These are phyloP conservation scores for Monomorium pharaonis DNA, from an alignment of 1,140 invertebrate genomes.

Conservation along the genomic window DNA sequence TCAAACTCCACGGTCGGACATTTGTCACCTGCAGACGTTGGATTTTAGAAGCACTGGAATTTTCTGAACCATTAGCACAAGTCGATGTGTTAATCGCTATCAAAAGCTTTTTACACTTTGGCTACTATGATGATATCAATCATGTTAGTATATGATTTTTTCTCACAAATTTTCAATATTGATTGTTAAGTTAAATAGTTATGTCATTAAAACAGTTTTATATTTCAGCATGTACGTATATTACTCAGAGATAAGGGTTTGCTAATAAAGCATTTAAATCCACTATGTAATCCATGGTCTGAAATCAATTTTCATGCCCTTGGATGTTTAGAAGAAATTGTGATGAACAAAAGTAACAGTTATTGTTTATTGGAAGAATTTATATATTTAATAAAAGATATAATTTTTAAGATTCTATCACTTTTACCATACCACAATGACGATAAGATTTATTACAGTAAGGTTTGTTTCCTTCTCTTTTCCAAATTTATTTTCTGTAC, in stretches of 20 bases:
- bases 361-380: constrained; percentile 67
- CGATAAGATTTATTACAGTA: constrained; percentile 75
- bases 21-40: constrained; percentile 79
- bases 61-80: constrained; percentile 61
- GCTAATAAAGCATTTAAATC: constrained; percentile 70
- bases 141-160: constrained; percentile 67
- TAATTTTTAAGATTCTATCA: constrained; percentile 71
- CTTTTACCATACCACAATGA: constrained; percentile 65
- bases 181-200: constrained; percentile 20
- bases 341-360: constrained; percentile 69
- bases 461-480: too few relatives aligned
- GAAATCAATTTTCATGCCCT: constrained; percentile 77
- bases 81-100: constrained; percentile 74
- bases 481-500: constrained; percentile 7
- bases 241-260: constrained; percentile 72
- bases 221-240: constrained; percentile 74
- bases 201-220: constrained; percentile 24
- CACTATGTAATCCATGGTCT: constrained; percentile 67
- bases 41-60: constrained; percentile 79
- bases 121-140: constrained; percentile 70
- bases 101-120: constrained; percentile 72
- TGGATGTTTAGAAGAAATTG: constrained; percentile 78
- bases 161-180: too few relatives aligned
- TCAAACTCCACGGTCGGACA: constrained; percentile 78
- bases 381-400: constrained; percentile 72